A percentile compares a stretch with the other conserved stretches of the same genome.
Conservation (phyloP, 2,797 vertebrate genomes). For the Liparis tanakae region DNA sequence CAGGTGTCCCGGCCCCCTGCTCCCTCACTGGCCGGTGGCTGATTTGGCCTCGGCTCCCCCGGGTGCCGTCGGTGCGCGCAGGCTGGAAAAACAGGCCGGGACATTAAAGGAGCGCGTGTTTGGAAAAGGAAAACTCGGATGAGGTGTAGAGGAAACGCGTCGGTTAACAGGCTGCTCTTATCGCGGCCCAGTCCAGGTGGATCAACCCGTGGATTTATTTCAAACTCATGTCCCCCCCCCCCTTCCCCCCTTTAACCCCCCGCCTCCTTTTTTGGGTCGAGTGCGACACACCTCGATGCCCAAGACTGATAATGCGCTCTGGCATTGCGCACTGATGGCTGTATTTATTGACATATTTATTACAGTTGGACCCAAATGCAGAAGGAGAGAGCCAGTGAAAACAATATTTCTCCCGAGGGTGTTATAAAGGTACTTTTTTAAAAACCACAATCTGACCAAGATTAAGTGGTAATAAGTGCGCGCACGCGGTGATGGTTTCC, state of each 20-base stretch:
- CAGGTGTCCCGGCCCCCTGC: constrained; percentile 81
- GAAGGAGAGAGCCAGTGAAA: constrained; percentile 59
- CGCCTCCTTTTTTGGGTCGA: constrained; percentile 72
- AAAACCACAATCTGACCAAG: constrained; percentile 49
- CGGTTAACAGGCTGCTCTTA: constrained; percentile 95
- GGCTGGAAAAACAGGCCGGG: constrained; percentile 94
- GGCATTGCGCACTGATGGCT: constrained; percentile 65
- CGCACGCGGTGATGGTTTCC: constrained; percentile 39
- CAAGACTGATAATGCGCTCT: constrained; percentile 73
- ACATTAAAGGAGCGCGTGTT: constrained; percentile 94
- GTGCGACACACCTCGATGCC: constrained; percentile 83
- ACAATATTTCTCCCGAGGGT: constrained; percentile 67
- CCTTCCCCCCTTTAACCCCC: not conserved
- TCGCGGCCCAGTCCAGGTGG: constrained; percentile 90
- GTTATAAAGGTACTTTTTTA: constrained; percentile 47
- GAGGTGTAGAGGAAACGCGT: constrained; percentile 95
- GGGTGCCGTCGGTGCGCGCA: constrained; percentile 85
- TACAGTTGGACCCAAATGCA: constrained; percentile 48
- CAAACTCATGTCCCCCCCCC: constrained; percentile 35
- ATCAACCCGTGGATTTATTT: constrained; percentile 83
- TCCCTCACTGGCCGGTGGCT: constrained; percentile 66
- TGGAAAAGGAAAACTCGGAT: constrained; percentile 95
- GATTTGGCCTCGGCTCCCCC: constrained; percentile 78
- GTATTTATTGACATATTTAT: constrained; percentile 76
- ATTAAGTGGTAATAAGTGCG: constrained; percentile 50